phyloP scores from a whole-genome alignment of 2,888 invertebrate genomes.

The Dasypogon diadema region DNA sequence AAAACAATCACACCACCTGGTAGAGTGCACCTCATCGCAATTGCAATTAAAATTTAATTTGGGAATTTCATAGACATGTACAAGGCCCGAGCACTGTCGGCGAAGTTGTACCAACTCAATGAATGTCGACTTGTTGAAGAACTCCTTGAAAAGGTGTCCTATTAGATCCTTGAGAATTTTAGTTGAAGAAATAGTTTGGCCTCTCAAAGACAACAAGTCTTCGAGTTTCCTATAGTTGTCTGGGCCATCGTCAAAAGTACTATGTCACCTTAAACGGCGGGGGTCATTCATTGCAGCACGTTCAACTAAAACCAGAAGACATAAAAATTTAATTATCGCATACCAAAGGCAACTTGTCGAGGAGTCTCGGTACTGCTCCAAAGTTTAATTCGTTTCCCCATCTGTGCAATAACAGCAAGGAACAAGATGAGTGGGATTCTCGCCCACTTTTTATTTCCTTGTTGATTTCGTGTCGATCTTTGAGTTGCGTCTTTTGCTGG shows the following conservation, averaged over 20 bases:
- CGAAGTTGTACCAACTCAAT: conserved; percentile 16
- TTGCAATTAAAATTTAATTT: conserved; percentile 42
- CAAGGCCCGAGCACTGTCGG: too few species aligned
- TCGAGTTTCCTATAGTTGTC: neutral
- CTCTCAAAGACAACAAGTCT: conserved; percentile 36
- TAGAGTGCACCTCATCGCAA: neutral
- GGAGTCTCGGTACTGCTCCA: conserved; percentile 27
- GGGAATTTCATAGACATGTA: neutral
- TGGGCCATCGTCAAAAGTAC: neutral
- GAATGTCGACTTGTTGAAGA: neutral
- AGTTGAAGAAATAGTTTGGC: conserved; percentile 21
- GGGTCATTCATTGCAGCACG: conserved; percentile 47
- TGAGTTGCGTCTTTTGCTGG: conserved; percentile 12
- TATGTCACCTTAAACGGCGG: conserved; percentile 11
- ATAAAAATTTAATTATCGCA: conserved; percentile 47
- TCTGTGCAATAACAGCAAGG: neutral
- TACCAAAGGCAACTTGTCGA: conserved; percentile 39
- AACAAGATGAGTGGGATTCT: neutral
- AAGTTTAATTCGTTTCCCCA: conserved; percentile 38
- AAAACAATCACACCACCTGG: conserved; percentile 21
- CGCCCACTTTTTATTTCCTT: conserved; percentile 25
- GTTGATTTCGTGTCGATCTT: conserved; percentile 39
- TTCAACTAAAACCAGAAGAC: conserved; percentile 19
- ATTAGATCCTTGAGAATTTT: conserved; percentile 3
- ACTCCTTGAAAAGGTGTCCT: conserved; percentile 17